Base-by-base conservation (phyloP, 2,797 vertebrate genomes). In the Decapterus maruadsi region DNA sequence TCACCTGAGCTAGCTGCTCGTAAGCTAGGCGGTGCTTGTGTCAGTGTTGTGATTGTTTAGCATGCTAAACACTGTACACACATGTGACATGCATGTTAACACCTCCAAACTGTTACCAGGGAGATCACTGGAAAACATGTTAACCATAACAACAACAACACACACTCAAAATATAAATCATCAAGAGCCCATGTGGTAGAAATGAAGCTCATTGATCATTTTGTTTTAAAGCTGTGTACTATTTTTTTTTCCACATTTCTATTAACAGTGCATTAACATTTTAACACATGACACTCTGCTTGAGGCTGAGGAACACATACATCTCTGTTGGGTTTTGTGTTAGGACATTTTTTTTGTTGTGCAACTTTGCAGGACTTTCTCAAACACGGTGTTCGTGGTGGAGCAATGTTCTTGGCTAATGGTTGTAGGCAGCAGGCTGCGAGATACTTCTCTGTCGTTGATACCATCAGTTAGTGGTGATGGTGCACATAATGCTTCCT, bases 281-380 rank as follows among this genome's bases (percentile, higher is more conserved):
- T n/a, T n/a, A n/a, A n/a, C n/a, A n/a, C n/a, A n/a, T n/a, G n/a
- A n/a, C n/a, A n/a, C n/a, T n/a, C n/a, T n/a, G n/a, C n/a, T n/a
- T n/a, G 65, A 50, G 12, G 20, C n/a, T 65, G 29, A 13, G 53
- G 36, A 50, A 54, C 16, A 26, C 26, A 13, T 43, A 26, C 26
- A 13, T 43, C 29, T 55, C 16, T 61, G 51, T 70, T 50, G 17
- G 8, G 38, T 42, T 13, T 43, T 45, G 70, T 58, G 20, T 48
- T 2, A 19, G 53, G 2, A 10, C 20, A 19, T 50, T 63, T 75
- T 12, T 71, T 14, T 26, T 26, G 26, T 84, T 79, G 16, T 58
- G 81, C 59, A 89, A 87, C 38, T 70, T 48, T 73, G 43, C n/a
- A 73, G 45, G 5, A 12, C 50, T 89, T 81, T 81, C 76, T 78